Conservation (phyloP, 2,113 vertebrate species). For the Podarcis raffonei region DNA sequence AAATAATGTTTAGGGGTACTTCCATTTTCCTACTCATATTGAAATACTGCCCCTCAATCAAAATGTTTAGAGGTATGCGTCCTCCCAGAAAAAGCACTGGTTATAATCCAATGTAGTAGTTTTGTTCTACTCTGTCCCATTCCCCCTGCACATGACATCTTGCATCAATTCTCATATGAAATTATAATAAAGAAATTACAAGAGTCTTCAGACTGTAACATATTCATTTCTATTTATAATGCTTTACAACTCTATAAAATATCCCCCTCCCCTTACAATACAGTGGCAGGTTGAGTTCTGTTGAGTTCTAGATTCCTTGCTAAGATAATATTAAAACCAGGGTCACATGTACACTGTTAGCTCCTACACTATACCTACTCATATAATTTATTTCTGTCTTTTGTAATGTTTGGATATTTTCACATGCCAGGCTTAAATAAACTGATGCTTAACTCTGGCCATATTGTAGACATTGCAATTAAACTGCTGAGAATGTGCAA, state of each 20-base stretch:
- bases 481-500: slow-evolving; percentile 23
- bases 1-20: no score
- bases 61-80: no score
- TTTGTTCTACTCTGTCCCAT: neutral
- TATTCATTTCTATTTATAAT: neutral
- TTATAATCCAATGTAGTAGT: neutral
- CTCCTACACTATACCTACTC: neutral
- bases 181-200: neutral
- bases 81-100: no score
- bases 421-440: neutral
- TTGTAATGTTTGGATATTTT: no score
- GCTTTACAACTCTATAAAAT: neutral
- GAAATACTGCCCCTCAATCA: no score
- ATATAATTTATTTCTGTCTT: neutral
- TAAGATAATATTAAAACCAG: neutral
- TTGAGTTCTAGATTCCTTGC: neutral
- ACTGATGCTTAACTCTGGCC: neutral
- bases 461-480: neutral
- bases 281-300: neutral
- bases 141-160: neutral
- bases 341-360: neutral
- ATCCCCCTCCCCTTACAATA: neutral
- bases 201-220: neutral
- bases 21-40: no score
- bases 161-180: neutral